phyloP scores from a whole-genome alignment of 2,113 vertebrate genomes.

The Semicossyphus pulcher region DNA sequence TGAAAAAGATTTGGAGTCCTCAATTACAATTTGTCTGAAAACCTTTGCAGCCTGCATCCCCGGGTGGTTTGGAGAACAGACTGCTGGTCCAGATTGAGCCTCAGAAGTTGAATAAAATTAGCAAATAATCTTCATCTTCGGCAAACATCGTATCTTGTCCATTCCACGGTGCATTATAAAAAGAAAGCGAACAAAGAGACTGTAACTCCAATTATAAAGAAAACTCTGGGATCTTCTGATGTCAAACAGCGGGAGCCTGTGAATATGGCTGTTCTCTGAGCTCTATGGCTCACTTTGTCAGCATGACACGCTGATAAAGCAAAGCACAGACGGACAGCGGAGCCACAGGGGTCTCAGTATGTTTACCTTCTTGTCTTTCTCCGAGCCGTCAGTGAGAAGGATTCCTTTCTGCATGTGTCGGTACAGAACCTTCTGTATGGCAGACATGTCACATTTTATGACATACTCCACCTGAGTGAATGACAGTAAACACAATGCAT shows the following conservation, averaged over 20 bases:
- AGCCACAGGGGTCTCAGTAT: not conserved
- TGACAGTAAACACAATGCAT: not conserved
- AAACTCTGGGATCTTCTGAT: not conserved
- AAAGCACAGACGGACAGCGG: not conserved
- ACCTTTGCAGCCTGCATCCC: not conserved
- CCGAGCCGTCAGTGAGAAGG: constrained; percentile 98
- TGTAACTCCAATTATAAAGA: not conserved
- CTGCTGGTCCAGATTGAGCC: not conserved
- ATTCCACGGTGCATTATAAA: not conserved
- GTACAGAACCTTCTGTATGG: constrained; percentile 97
- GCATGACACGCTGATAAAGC: not conserved
- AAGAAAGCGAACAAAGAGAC: not conserved
- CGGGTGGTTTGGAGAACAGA: not conserved
- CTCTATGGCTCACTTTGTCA: not conserved
- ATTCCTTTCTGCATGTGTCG: constrained; percentile 99
- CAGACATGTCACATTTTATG: constrained; percentile 98
- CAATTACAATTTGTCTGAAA: not conserved
- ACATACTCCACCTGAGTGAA: constrained; percentile 94
- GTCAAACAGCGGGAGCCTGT: not conserved
- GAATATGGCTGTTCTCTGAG: not conserved
- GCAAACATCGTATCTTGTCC: not conserved
- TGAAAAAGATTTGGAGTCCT: not conserved
- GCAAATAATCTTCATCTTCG: not conserved
- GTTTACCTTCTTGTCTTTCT: constrained; percentile 98
- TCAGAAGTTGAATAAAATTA: not conserved